These are phyloP conservation scores for cattle (Bos taurus) DNA, from an alignment of 2,113 vertebrate genomes.

Conservation along the genomic window DNA sequence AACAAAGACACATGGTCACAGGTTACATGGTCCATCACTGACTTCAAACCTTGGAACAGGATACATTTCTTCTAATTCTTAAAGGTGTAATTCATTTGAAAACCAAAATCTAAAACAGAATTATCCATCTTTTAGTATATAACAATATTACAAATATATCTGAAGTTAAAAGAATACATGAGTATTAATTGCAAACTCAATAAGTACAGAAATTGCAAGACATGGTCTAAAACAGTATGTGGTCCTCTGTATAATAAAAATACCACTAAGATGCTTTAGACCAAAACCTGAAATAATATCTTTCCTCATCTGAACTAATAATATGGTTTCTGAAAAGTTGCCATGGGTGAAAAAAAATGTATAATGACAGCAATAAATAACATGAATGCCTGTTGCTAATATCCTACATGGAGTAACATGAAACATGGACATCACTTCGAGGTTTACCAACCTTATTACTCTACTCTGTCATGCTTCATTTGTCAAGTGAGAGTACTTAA, in stretches of 20 bases:
- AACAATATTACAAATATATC: neutral
- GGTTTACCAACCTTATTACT: constrained; percentile 64
- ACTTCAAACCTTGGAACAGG: constrained; percentile 19
- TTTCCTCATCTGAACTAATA: constrained; percentile 74
- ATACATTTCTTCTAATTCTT: neutral
- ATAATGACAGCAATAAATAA: constrained; percentile 81
- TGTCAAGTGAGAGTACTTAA: constrained; percentile 59
- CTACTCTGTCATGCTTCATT: constrained; percentile 57
- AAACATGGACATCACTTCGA: constrained; percentile 70
- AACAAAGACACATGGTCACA: constrained; percentile 21
- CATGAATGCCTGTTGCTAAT: constrained; percentile 71
- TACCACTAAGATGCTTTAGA: constrained; percentile 60
- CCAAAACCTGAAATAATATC: constrained; percentile 75
- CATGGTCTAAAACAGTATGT: neutral
- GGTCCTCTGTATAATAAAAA: constrained; percentile 63
- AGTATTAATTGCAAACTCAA: neutral
- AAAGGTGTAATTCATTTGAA: neutral
- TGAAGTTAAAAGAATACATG: neutral
- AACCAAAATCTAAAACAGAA: neutral
- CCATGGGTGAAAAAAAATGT: constrained; percentile 72
- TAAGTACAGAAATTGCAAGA: constrained; percentile 20
- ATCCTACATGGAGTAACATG: constrained; percentile 63
- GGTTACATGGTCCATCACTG: neutral
- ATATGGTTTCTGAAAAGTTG: constrained; percentile 73
- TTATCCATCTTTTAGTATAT: neutral